Evolutionary conservation across 2,888 invertebrate genomes (phyloP), one percentile per base, ranked within the genome.

Genomic region (Bedellia somnulentella): DNA sequence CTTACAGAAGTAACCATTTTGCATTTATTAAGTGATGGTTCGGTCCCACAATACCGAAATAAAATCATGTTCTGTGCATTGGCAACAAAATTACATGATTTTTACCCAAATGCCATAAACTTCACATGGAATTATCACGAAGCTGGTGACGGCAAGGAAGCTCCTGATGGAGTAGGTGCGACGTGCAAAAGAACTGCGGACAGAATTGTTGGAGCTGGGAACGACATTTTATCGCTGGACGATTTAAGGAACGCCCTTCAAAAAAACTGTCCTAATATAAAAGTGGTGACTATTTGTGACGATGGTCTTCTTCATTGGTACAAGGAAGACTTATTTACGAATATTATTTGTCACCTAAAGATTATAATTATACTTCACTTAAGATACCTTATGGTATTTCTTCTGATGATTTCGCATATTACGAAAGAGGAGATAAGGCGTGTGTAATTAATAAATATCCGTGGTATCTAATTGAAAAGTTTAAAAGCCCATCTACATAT

Each of bases 91-190:
- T 21, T 30, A 16, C 14, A 10, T 21, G 24, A 25, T 24, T 30
- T 29, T 24, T 30, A n/a, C 15, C 22, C 29, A 18, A 31, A 31
- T 15, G 23, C 34, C 26, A 16, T 30, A 29, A 29, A 33, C 18
- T 31, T 34, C 31, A 34, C 31, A 24, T 36, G 36, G 34, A 31
- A 34, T 31, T 34, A 22, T 34, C 29, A 29, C 27, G 36, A 36
- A 28, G 31, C 32, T 24, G 36, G 36, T 23, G 30, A 32, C 26
- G 34, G 36, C 15, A 36, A 36, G 27, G 36, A 31, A 31, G 34
- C 36, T 34, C 36, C 30, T 27, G 36, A 32, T 34, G 36, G 36
- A 28, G 33, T 37, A 24, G 32, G 36, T 17, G 36, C 29, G 16
- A 30, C 30, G 27, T 30, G 29, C 25, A 37, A 37, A 23, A 29